Evolutionary conservation across 2,113 vertebrate genomes (phyloP).

Genomic region (Gobiocypris rarus): DNA sequence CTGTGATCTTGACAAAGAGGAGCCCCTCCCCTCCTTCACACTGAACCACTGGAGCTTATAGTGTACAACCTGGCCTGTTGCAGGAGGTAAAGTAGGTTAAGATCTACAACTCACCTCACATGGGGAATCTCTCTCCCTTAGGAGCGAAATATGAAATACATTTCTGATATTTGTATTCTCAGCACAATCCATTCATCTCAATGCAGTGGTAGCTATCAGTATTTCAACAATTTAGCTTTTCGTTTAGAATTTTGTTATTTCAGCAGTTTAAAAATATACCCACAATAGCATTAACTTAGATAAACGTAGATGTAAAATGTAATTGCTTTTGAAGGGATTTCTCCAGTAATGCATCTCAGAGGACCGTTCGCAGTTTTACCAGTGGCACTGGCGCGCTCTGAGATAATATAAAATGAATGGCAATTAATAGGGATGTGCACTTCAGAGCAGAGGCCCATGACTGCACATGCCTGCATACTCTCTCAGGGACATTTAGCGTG

Average conservation of each 20-base stretch:
- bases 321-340: conserved; percentile 29
- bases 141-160: not conserved
- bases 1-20: conserved; percentile 35
- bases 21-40: not conserved
- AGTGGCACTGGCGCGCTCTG: conserved; percentile 60
- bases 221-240: not conserved
- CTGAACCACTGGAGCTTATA: conserved; percentile 39
- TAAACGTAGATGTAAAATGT: conserved; percentile 19
- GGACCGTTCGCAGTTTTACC: conserved; percentile 37
- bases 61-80: not conserved
- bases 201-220: too few species aligned
- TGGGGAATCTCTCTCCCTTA: not conserved
- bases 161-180: conserved; percentile 10
- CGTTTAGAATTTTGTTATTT: not conserved
- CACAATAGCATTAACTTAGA: conserved; percentile 18
- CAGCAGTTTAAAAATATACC: conserved; percentile 21
- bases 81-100: conserved; percentile 49
- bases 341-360: conserved; percentile 29
- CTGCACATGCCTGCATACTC: conserved; percentile 52
- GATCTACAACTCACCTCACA: conserved; percentile 17
- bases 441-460: conserved; percentile 63
- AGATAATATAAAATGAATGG: conserved; percentile 70
- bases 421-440: conserved; percentile 71
- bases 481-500: conserved; percentile 49
- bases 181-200: not conserved